Base-by-base conservation (phyloP, 2,797 vertebrate species). In the Ciconia nigra region DNA sequence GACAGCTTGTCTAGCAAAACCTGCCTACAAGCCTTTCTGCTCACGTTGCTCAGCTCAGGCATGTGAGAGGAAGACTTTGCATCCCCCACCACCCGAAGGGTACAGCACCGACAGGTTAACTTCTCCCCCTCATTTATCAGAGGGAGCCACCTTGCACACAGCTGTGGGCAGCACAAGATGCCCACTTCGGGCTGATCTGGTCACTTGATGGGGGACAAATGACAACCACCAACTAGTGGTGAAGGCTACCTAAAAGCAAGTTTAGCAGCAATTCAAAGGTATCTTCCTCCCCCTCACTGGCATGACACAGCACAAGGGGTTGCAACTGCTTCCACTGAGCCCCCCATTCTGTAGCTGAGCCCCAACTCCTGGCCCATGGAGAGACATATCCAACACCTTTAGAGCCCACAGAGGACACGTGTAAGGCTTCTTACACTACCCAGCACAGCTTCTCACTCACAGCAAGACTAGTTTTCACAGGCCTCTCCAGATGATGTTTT, bases 401-500 rank as follows among this genome's bases (percentile, higher is more conserved):
- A 59, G 19, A 44, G 16, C 15, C 12, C 61, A 54, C 15, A 58
- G 22, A 70, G 8, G 11, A 55, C 41, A 67, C 0, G 0, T 3
- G 21, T 22, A 8, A 18, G 47, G 15, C n/a, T 69, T 66, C 58
- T 72, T 13, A 26, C 1, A 1, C 46, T 35, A n/a, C 18, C 47
- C n/a, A 70, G 37, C 16, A n/a, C 35, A 87, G 55, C 29, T 78
- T 35, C 42, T 49, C 11, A 2, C 42, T 21, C 24, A 4, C 70
- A 70, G 41, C 73, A 84, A 87, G 35, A 7, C 37, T 51, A n/a
- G 17, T 46, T 86, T 88, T 77, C 55, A 70, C 17, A 76, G 46
- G 31, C 9, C 42, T 33, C 51, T 89, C 47, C 77, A 39, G 49
- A 74, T 35, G 3, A 33, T 17, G 10, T 67, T 39, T 67, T 70